Conservation (phyloP, 2,797 vertebrate species). For the Clarias pachynema region DNA sequence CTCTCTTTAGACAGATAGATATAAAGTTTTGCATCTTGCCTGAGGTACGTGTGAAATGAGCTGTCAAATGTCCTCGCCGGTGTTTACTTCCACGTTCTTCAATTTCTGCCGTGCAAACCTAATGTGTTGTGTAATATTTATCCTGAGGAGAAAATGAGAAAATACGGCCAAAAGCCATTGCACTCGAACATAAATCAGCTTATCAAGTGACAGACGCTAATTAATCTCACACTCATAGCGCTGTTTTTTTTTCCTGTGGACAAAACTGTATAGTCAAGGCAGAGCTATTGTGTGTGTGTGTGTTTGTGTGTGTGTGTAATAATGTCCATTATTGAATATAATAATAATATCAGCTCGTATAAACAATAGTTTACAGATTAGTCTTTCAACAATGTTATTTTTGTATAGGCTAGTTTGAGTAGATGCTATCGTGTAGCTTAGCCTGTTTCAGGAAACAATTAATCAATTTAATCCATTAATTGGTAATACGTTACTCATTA, state of each 20-base stretch:
- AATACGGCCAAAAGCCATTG: constrained; percentile 45
- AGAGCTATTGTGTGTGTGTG: neutral
- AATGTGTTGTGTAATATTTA: constrained; percentile 64
- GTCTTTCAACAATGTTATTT: neutral
- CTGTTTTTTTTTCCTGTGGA: neutral
- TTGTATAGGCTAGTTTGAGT: neutral
- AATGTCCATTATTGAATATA: neutral
- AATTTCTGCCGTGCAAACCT: constrained; percentile 62
- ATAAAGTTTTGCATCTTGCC: constrained; percentile 22
- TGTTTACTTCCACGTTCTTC: constrained; percentile 56
- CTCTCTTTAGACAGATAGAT: constrained; percentile 24
- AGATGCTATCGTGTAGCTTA: neutral
- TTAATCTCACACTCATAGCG: constrained; percentile 5
- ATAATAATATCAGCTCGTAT: neutral
- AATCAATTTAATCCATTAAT: no score
- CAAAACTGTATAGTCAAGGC: neutral
- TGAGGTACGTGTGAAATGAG: constrained; percentile 43
- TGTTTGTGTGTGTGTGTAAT: neutral
- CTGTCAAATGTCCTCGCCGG: constrained; percentile 44
- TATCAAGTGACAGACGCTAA: constrained; percentile 55
- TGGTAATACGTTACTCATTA: no score
- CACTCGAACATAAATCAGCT: constrained; percentile 63
- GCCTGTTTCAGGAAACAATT: neutral
- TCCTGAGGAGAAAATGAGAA: constrained; percentile 48
- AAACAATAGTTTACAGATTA: neutral